These are phyloP conservation scores for Callimorpha dominula DNA, from an alignment of 2,888 invertebrate genomes.

Conservation along the genomic window DNA sequence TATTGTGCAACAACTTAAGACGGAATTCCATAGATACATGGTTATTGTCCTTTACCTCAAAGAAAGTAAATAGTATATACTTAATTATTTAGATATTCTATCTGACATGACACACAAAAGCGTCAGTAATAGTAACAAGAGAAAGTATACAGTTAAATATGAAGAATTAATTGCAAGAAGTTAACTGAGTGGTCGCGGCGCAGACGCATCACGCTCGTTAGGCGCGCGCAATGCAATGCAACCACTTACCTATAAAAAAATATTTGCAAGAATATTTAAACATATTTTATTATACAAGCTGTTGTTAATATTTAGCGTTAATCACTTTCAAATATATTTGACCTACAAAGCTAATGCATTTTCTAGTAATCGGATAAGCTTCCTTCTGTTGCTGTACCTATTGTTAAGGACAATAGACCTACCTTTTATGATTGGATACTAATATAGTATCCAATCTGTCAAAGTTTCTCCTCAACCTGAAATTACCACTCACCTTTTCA, in stretches of 20 bases:
- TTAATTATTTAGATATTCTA: not conserved
- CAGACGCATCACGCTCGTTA: slow-evolving; percentile 50
- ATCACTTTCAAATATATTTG: slow-evolving; percentile 35
- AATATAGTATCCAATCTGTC: too few species aligned
- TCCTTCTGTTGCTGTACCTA: not conserved
- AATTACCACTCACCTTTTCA: not conserved
- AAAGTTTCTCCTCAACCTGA: slow-evolving; percentile 1
- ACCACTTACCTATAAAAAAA: slow-evolving; percentile 25
- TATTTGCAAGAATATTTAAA: slow-evolving; percentile 21
- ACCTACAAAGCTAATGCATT: slow-evolving; percentile 26
- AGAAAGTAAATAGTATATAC: slow-evolving; percentile 3
- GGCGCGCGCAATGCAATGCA: slow-evolving; percentile 29
- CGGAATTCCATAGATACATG: too few species aligned
- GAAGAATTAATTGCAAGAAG: slow-evolving; percentile 63
- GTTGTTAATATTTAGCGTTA: not conserved
- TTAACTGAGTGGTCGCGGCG: slow-evolving; percentile 37
- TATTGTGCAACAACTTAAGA: too few species aligned
- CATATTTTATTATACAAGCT: not conserved
- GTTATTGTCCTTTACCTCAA: not conserved
- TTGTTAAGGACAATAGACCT: not conserved
- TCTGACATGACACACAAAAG: not conserved
- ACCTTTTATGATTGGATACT: not conserved
- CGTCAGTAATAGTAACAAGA: slow-evolving; percentile 49
- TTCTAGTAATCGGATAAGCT: slow-evolving; percentile 26
- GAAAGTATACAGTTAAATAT: slow-evolving; percentile 63